Evolutionary conservation across 2,888 invertebrate genomes (phyloP), one percentile per base, ranked within the genome.

Genomic region (Mythimna impura): DNA sequence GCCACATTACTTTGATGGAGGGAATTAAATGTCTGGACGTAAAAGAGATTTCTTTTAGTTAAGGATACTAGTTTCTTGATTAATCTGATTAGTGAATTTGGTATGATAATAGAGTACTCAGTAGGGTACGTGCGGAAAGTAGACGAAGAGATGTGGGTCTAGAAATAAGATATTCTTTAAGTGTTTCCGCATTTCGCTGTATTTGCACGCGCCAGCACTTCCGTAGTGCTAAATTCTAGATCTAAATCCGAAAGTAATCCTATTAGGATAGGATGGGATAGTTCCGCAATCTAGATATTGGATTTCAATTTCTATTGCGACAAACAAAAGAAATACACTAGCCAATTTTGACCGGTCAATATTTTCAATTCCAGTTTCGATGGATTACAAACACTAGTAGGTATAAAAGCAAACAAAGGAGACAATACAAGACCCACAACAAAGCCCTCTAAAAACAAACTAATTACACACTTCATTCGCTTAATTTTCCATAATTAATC

Each of bases 41-140:
- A 81, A 76, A 75, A 60, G 50, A 76, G 60, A 77, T 81, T 65
- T 78, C 55, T 77, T 80, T 77, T 68, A 58, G 78, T 78, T 73
- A 57, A 57, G n/a, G 63, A 47, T 10, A 34, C 61, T 43, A 68
- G 67, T 68, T 71, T 17, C 67, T 72, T 68, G 43, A 57, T 34
- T 78, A 65, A 71, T 54, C 52, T 58, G 36, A 58, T 81, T 58
- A 66, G 47, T 25, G 43, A 62, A 63, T 66, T 80, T 58, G 17
- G 30, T 58, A 63, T 57, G 61, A 40, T 30, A 20, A 55, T 25
- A 36, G 40, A 57, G 61, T 55, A 25, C 52, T 63, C 47, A 50
- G 65, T 57, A 22, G 34, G 54, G 22, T 40, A 63, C 63, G 73
- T 80, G 25, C 36, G 36, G 62, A 30, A 63, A 22, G 12, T 55